These are phyloP conservation scores for Orussus abietinus DNA, from an alignment of 1,140 invertebrate species.

Conservation along the genomic window DNA sequence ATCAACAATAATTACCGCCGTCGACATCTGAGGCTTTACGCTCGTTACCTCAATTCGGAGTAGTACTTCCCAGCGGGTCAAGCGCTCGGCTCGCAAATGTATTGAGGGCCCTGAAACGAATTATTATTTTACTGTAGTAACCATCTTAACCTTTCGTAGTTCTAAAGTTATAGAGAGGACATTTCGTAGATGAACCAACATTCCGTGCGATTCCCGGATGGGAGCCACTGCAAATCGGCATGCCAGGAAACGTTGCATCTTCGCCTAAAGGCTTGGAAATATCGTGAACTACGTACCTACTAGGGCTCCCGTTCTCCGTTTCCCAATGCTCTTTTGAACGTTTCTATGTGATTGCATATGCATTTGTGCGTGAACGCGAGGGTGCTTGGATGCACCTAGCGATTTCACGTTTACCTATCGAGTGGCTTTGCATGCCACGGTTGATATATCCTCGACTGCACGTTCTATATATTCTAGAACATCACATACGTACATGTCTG, in stretches of 20 bases:
- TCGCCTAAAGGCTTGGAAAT: conserved; percentile 31
- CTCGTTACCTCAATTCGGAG: conserved; percentile 34
- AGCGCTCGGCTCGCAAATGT: too few species aligned
- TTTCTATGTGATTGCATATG: background rate
- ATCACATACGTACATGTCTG: too few species aligned
- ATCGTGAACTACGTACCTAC: conserved; percentile 23
- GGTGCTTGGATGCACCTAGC: too few species aligned
- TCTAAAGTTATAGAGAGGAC: too few species aligned
- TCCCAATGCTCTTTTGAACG: background rate
- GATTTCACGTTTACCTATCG: conserved; percentile 31
- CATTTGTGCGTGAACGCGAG: background rate
- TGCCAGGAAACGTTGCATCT: conserved; percentile 15
- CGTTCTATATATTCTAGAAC: too few species aligned
- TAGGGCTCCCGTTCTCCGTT: background rate
- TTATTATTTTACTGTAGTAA: too few species aligned
- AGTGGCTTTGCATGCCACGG: background rate
- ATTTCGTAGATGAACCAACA: too few species aligned
- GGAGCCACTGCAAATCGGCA: conserved; percentile 16
- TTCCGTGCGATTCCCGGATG: too few species aligned
- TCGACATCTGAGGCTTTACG: conserved; percentile 22
- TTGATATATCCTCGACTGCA: too few species aligned
- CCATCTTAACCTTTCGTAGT: too few species aligned
- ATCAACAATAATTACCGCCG: conserved; percentile 46
- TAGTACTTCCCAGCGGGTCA: conserved; percentile 27
- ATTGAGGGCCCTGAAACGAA: too few species aligned